Base-by-base conservation (phyloP, 2,888 invertebrate species). In the Ptychoptera albimana region DNA sequence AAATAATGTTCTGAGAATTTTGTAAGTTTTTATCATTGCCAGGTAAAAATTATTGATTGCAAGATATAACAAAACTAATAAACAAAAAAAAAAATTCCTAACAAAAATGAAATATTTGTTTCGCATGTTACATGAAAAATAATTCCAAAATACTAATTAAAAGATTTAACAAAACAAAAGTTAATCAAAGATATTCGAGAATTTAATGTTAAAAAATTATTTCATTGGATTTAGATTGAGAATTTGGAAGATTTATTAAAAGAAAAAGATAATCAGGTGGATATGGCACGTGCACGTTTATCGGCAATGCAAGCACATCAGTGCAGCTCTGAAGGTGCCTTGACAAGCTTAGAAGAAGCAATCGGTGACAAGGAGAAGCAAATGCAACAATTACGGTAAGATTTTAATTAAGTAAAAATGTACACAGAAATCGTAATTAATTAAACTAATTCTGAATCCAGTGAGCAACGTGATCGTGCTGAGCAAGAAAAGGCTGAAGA, bases 211-310 rank as follows among this genome's bases (percentile, higher is more conserved):
- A 23, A 23, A 23, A 23, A 23, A 5, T 23, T 23, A 23, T n/a
- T n/a, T n/a, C 16, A 23, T 5, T 23, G 23, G 30, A 51, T 54
- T 32, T 60, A 97, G 92, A 88, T 97, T 60, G 97, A 98, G 69
- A 94, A 93, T 63, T 71, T 97, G 51, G 98, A 98, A 71, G 96
- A 96, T 60, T 72, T 93, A 44, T 72, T 98, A 43, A 91, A 92
- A 67, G 98, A 98, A 63, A 97, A 96, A 69, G 97, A 98, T 62
- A 91, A 91, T 66, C 94, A 96, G 72, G 86, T 98, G 45, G 91
- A 93, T 56, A 88, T 91, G 84, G 88, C 92, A 2, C 72, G 92
- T 52, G 89, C 89, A 31, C 74, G 92, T 53, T 66, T 88, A 42
- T 85, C 87, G 40, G 88, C 92, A 47, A 87, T 93, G 80, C 92